Base-by-base conservation (phyloP, 2,113 vertebrate species). In the Corynorhinus townsendii region DNA sequence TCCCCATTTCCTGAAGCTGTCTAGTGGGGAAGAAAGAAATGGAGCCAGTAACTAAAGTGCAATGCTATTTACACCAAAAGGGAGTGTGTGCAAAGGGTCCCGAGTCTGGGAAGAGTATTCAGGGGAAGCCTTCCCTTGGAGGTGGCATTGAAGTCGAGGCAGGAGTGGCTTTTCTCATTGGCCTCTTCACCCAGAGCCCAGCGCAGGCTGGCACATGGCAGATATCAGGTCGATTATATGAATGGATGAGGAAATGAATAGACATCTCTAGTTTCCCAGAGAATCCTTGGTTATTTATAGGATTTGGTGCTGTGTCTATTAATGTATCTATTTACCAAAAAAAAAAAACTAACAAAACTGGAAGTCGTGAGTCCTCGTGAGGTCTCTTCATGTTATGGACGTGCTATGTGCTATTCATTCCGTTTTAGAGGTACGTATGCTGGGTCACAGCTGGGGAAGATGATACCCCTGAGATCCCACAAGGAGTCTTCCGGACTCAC, bases 401-500 rank as follows among this genome's bases (percentile, higher is more conserved):
- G 0, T 59, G 73, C 73, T 92, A 20, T 7, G 0, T 47, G n/a
- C 91, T 49, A 26, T 30, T 86, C 90, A 33, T 81, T 84, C 66
- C 9, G 7, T 75, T 86, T 93, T 54, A 91, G 86, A 94, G 84
- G 79, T 95, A 89, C 86, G 84, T 33, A 45, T 69, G 72, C 91
- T 66, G 40, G 86, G 88, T 83, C 90, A 89, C 79, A 90, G 71
- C 47, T 30, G 59, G 73, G 95, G 89, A 96, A 97, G 86, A 91
- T 69, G 93, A 97, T 94, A 97, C 49, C 84, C 89, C 94, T 97
- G 93, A 94, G 97, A 96, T 92, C 83, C 43, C 56, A 69, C 19
- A 64, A 35, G 81, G 82, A 86, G 26, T 52, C 88, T 95, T 94
- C 90, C 28, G 12, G 68, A 68, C 80, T 62, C 43, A 0, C n/a